Base-by-base conservation (phyloP, 2,113 vertebrate species). In the Capra hircus region DNA sequence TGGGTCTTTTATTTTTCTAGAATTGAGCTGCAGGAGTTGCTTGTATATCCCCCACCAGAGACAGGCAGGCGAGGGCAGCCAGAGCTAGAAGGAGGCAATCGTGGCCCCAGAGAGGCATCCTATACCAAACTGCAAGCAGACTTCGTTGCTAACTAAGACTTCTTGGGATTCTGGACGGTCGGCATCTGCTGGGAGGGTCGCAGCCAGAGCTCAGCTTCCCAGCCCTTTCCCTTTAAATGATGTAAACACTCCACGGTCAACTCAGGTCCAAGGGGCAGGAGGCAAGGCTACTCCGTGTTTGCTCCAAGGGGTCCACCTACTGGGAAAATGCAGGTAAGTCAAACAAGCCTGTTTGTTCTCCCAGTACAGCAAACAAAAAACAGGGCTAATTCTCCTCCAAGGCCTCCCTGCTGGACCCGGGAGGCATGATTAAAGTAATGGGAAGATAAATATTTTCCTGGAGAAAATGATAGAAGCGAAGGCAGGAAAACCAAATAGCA, bases 401-500 rank as follows among this genome's bases (percentile, higher is more conserved):
- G 83, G 91, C 67, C 97, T 97, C 45, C 81, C 95, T 23, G 12
- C 78, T 36, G 60, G 64, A 50, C 97, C 93, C 2, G 0, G 59
- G 94, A 98, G 91, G 91, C 91, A 17, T 15, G 74, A 95, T 95
- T 94, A 88, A 96, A 97, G 92, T 95, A 97, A 97, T 96, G 94
- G 97, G 96, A 98, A 98, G 97, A 94, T 94, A 98, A 98, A 98
- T 97, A 98, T 97, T 93, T 94, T 98, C 87, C 92, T 62, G 89
- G 82, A 94, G 97, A 98, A 97, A 97, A 97, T 85, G 86, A 97
- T 94, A 94, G 96, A 97, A 93, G 94, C 91, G 81, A 86, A 97
- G 71, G 87, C 82, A 97, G 87, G 30, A 83, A 98, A 97, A 96
- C 64, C 88, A 97, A 97, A 97, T 87, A 97, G 78, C 19, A 1